Percentiles rank a stretch among this genome's conserved stretches.
Conservation (phyloP, 1,140 invertebrate genomes). For the Ostrea edulis region DNA sequence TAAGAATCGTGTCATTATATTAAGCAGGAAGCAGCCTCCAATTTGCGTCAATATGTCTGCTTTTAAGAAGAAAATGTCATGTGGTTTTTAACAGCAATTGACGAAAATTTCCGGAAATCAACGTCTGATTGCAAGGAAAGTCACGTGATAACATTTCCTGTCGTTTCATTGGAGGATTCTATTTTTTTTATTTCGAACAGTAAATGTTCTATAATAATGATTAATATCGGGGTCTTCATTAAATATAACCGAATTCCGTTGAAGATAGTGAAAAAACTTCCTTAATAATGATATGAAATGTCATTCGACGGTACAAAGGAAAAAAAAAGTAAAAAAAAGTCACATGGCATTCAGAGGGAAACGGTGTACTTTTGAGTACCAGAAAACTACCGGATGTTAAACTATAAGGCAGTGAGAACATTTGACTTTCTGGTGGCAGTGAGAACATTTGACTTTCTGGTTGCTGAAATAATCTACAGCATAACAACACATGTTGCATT, state of each 20-base stretch:
- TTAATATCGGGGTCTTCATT: no score
- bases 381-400: no score
- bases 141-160: slow-evolving; percentile 2
- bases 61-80: slow-evolving; percentile 14
- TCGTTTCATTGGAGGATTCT: slow-evolving; percentile 1
- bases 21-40: not conserved
- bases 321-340: no score
- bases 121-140: not conserved
- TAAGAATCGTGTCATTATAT: not conserved
- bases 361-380: no score
- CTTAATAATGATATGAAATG: no score
- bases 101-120: not conserved
- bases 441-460: not conserved
- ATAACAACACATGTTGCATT: not conserved
- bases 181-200: not conserved
- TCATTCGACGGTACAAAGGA: no score
- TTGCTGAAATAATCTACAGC: not conserved
- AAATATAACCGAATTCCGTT: no score
- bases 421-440: no score
- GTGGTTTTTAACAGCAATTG: slow-evolving; percentile 13
- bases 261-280: no score
- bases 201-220: no score
- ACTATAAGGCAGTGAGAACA: no score
- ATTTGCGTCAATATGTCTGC: not conserved
- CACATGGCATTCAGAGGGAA: no score